Percentiles rank a stretch among this genome's conserved stretches.
These are phyloP conservation scores for Lacerta agilis DNA, from an alignment of 2,797 vertebrate genomes.

Conservation along the genomic window DNA sequence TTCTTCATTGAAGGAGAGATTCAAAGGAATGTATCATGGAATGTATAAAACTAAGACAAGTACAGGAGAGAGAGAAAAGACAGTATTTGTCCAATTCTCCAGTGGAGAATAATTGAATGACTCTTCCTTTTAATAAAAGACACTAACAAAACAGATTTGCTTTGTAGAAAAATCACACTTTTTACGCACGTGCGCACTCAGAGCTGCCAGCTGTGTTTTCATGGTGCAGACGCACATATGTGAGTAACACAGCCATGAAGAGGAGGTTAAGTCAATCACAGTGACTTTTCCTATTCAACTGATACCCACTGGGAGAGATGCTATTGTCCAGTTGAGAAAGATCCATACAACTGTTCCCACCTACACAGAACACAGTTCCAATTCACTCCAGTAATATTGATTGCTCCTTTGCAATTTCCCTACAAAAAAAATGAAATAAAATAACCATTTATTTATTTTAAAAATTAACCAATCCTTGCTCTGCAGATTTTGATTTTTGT, in stretches of 20 bases:
- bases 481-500: rapidly evolving
- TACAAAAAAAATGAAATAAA: too few species aligned
- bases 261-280: neutral
- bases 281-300: neutral
- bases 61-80: neutral
- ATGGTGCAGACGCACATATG: too few species aligned
- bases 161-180: neutral
- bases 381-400: neutral
- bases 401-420: neutral
- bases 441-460: neutral
- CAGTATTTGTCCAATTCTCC: neutral
- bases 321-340: too few species aligned
- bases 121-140: neutral
- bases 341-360: neutral
- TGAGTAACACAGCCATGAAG: neutral
- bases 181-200: neutral
- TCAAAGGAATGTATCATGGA: slow-evolving; percentile 46
- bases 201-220: neutral
- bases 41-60: neutral
- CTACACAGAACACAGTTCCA: neutral
- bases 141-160: neutral
- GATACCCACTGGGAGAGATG: neutral
- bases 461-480: rapidly evolving
- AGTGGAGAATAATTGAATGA: neutral
- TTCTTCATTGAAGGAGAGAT: slow-evolving; percentile 27